A percentile compares a stretch with the other conserved stretches of the same genome.
phyloP scores from a whole-genome alignment of 2,797 vertebrate genomes.

The Nothura maculosa region DNA sequence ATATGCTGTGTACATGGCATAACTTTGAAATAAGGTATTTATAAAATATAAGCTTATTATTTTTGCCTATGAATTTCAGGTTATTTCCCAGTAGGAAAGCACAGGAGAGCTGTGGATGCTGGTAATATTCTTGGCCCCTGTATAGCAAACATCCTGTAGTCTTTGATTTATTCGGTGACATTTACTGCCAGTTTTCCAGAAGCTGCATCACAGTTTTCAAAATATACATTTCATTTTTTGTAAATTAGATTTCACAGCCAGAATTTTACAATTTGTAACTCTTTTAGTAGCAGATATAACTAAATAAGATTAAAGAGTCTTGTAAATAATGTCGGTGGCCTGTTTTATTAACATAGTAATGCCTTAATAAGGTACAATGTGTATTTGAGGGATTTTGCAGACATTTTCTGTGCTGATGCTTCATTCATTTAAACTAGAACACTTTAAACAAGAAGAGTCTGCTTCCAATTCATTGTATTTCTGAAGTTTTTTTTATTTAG shows the following conservation, averaged over 20 bases:
- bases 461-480: slow-evolving; percentile 26
- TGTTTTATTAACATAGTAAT: slow-evolving; percentile 35
- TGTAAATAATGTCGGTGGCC: background rate
- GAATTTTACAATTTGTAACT: background rate
- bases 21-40: background rate
- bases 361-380: background rate
- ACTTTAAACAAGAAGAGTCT: slow-evolving; percentile 9
- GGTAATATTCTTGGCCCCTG: background rate
- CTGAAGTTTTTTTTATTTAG: background rate
- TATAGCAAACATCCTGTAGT: background rate
- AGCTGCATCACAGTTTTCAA: background rate
- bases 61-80: background rate
- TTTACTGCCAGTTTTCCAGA: slow-evolving; percentile 15
- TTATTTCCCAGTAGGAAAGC: background rate
- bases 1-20: background rate
- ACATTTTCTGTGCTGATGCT: slow-evolving; percentile 17
- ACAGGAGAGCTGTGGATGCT: background rate
- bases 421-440: slow-evolving; percentile 23
- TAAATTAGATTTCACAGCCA: slow-evolving; percentile 11
- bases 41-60: background rate
- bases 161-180: background rate
- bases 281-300: background rate
- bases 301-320: background rate
- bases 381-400: slow-evolving; percentile 9
- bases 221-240: slow-evolving; percentile 23